Base-by-base conservation (phyloP, 2,888 invertebrate genomes). In the Netelia virgata region DNA sequence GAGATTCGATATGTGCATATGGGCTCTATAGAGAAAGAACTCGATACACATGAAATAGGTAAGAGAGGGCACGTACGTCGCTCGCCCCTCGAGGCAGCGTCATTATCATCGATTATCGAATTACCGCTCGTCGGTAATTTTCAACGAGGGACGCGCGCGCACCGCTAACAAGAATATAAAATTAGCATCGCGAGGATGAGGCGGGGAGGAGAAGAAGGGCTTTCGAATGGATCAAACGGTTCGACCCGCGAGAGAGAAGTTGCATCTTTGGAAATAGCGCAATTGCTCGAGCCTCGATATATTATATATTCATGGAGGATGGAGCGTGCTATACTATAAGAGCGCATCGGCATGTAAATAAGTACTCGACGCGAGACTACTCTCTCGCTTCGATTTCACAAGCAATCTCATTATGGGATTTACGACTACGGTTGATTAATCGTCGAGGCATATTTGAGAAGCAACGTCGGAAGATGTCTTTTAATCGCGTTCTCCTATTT, bases 61-160 rank as follows among this genome's bases (percentile, higher is more conserved):
- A n/a, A n/a, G 18, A 61, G 55, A 55, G 57, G 20, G 59, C 64
- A 63, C 20, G 50, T 63, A 50, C n/a, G 50, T n/a, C 43, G 11
- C 20, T 36, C n/a, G 18, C 69, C 18, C 76, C 80, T 76, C 61
- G 72, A 76, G 83, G 83, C 83, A 36, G 28, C 50, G 76, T 76
- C 80, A 80, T 84, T 84, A 84, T 73, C 47, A 66, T 73, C 83
- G 83, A 84, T 84, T 80, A 80, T 84, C 76, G 80, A 84, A 84
- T 84, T 84, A 80, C 80, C 83, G 80, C 36, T 72, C 61, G 76
- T 20, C 68, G 80, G 76, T 84, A 80, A 84, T 84, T 70, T 84
- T 50, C 41, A 47, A 80, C 70, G 74, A 61, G 41, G 64, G 70
- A 23, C 43, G 43, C 20, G 64, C 50, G 55, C 11, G 43, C 55